These are phyloP conservation scores for Acropora tenuis DNA, from an alignment of 64 coral and sea anemone species.

Conservation along the genomic window DNA sequence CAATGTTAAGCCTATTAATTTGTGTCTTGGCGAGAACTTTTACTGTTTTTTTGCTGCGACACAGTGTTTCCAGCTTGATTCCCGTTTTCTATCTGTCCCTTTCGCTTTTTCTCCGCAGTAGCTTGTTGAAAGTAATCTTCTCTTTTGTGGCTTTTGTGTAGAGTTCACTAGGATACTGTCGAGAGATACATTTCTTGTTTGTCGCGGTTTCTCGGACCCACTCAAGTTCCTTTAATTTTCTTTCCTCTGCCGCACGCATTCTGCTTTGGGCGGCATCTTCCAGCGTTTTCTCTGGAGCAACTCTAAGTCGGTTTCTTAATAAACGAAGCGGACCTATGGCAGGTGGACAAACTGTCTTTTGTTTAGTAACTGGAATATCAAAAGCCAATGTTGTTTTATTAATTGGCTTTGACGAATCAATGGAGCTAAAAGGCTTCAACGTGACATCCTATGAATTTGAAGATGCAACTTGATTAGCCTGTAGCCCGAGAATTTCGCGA, in stretches of 20 bases:
- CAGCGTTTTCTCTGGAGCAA: not conserved
- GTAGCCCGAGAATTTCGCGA: slow-evolving; percentile 2
- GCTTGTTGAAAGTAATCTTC: slow-evolving; percentile 14
- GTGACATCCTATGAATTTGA: not conserved
- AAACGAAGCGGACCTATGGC: slow-evolving; percentile 5
- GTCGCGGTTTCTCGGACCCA: not conserved
- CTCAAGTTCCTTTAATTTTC: slow-evolving; percentile 18
- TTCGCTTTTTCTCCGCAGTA: slow-evolving; percentile 18
- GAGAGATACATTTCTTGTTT: not conserved
- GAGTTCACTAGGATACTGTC: not conserved
- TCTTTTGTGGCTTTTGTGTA: not conserved
- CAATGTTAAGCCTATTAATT: not conserved
- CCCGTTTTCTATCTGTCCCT: not conserved
- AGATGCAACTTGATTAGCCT: not conserved
- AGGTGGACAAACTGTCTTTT: slow-evolving; percentile 1
- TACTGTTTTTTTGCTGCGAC: not conserved
- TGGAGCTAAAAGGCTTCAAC: not conserved
- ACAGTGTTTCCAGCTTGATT: not conserved
- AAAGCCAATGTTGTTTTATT: not conserved
- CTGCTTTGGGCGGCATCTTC: not conserved
- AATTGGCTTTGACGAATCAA: not conserved
- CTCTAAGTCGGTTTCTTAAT: not conserved
- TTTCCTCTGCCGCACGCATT: slow-evolving; percentile 30
- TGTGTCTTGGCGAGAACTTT: not conserved
- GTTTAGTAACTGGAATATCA: not conserved